Evolutionary conservation across 2,888 invertebrate genomes (phyloP).

Genomic region (Pseudococcus longispinus): DNA sequence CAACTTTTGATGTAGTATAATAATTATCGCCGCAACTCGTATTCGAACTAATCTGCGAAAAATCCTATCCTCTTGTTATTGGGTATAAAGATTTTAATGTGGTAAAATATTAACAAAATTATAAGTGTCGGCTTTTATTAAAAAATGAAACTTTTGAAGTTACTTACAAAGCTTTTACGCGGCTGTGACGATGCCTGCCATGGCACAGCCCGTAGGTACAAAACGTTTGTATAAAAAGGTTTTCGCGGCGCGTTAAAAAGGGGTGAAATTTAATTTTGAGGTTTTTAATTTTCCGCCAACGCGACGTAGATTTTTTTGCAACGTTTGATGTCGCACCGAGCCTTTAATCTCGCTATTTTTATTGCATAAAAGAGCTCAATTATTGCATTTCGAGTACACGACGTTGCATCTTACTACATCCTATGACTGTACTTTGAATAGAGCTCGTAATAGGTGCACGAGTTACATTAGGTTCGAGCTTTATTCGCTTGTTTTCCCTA

Average conservation of each 20-base stretch:
- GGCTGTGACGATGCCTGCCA: too few relatives aligned
- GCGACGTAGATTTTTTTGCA: background rate
- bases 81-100: conserved; percentile 3
- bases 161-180: conserved; percentile 31
- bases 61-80: background rate
- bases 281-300: conserved; percentile 27
- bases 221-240: conserved; percentile 31
- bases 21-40: background rate
- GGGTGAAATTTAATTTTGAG: conserved; percentile 33
- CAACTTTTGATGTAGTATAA: too few relatives aligned
- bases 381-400: background rate
- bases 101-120: conserved; percentile 23
- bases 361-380: conserved; percentile 37
- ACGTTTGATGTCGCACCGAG: conserved; percentile 1
- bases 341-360: conserved; percentile 29
- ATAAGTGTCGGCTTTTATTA: conserved; percentile 35
- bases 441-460: background rate
- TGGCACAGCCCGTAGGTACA: conserved; percentile 11
- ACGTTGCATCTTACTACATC: background rate
- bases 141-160: conserved; percentile 31
- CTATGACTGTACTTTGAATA: background rate
- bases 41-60: background rate
- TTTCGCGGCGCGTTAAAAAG: conserved; percentile 4
- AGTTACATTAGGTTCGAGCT: background rate
- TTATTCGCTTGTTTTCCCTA: conserved; percentile 4